Evolutionary conservation across 2,888 invertebrate species (phyloP).

Genomic region (Lampropteryx suffumata): DNA sequence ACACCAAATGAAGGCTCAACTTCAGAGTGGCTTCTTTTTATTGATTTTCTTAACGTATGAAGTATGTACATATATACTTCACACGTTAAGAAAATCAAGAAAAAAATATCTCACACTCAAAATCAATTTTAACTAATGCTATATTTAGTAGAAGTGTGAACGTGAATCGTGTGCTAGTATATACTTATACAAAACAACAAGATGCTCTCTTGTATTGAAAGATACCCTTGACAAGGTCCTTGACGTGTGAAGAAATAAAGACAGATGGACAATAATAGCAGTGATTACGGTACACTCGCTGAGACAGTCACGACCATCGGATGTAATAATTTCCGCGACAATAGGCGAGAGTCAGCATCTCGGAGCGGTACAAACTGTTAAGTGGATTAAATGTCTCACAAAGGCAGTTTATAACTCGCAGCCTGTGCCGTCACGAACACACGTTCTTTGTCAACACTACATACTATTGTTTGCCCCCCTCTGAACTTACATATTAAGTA

Average conservation of each 20-base stretch:
- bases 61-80: no score
- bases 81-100: no score
- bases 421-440: slow-evolving; percentile 50
- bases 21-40: no score
- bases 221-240: slow-evolving; percentile 28
- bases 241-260: slow-evolving; percentile 29
- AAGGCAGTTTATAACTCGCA: slow-evolving; percentile 63
- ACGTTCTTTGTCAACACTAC: slow-evolving; percentile 55
- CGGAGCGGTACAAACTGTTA: slow-evolving; percentile 63
- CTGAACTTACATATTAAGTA: slow-evolving; percentile 20
- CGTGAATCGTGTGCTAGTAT: no score
- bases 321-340: slow-evolving; percentile 62
- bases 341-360: slow-evolving; percentile 49
- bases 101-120: no score
- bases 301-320: slow-evolving; percentile 42
- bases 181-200: neutral
- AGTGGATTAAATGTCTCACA: slow-evolving; percentile 75
- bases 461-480: slow-evolving; percentile 54
- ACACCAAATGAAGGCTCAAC: no score
- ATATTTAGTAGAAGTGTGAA: no score
- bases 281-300: slow-evolving; percentile 31
- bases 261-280: slow-evolving; percentile 36
- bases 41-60: no score
- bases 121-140: no score
- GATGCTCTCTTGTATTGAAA: neutral